Evolutionary conservation across 2,888 invertebrate genomes (phyloP), one percentile per base, ranked within the genome.

Genomic region (Synanthedon myopaeformis): DNA sequence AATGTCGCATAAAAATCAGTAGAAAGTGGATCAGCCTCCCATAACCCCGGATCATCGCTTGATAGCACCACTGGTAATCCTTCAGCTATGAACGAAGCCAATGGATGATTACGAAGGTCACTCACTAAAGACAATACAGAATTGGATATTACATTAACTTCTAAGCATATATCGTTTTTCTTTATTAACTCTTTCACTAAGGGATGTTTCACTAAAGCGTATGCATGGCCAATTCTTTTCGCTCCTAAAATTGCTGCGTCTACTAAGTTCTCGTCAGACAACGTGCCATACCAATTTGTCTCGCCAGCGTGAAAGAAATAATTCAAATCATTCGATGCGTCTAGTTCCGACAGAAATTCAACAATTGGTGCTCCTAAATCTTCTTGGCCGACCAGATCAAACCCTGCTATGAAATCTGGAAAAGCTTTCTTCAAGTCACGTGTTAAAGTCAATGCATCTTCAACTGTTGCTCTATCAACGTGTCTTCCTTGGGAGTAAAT

Each of bases 221-320:
- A 92, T 41, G 91, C 93, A 59, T 93, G 93, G 0, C 93, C 93
- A 56, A 93, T 90, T 51, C 93, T 83, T 59, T 89, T 89, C 0
- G 91, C 82, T 51, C 91, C 91, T 48, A 93, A 70, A 23, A 93
- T 66, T 19, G 92, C 73, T 0, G 93, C 92, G 65, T 93, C 93
- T 35, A 92, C 72, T 28, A 93, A 69, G 72, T 93, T 93, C 56
- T 89, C 83, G 67, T 93, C 92, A 0, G 89, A 83, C 0, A 72
- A 60, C 41, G 71, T 70, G 35, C 88, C 91, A 65, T 79, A 84
- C 91, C 91, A 91, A 64, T 91, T 89, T 0, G 92, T 92, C 72
- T 93, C 93, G 0, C 92, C 93, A 0, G 92, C 91, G 65, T 93
- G 92, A 61, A 92, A 92, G 62, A 89, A 92, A 61, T 89, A 90